A percentile compares a stretch with the other conserved stretches of the same genome.
Evolutionary conservation across 2,797 vertebrate species (phyloP).

Genomic region (Phrynocephalus vlangalii): DNA sequence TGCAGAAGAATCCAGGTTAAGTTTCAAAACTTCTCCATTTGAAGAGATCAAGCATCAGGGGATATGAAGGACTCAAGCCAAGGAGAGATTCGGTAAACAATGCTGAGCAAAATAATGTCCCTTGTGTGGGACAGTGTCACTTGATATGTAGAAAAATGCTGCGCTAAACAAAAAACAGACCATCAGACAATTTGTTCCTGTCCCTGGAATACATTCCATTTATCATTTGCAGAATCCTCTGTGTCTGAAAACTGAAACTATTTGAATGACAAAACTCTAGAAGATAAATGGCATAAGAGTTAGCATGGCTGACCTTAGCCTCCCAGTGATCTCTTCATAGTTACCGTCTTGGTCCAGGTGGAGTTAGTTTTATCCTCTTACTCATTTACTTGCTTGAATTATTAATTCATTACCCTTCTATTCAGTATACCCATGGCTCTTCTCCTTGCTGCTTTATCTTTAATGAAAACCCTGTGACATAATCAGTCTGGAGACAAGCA

Average conservation of each 20-base stretch:
- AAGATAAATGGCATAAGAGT: not conserved
- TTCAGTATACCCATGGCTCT: too few relatives aligned
- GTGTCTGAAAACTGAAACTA: too few relatives aligned
- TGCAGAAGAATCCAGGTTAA: too few relatives aligned
- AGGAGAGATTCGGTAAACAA: not conserved
- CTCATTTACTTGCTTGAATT: too few relatives aligned
- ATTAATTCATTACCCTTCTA: too few relatives aligned
- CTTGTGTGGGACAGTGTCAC: not conserved
- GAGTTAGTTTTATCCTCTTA: not conserved
- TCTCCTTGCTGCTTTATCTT: too few relatives aligned
- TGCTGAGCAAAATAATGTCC: not conserved
- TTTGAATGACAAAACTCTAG: not conserved
- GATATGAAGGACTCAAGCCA: not conserved
- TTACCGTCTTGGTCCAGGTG: not conserved
- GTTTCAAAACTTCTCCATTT: not conserved
- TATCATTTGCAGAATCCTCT: not conserved
- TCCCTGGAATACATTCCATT: not conserved
- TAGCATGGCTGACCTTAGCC: not conserved
- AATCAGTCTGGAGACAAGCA: not conserved
- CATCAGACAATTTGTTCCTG: too few relatives aligned
- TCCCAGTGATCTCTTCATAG: not conserved
- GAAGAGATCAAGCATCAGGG: not conserved
- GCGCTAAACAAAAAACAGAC: too few relatives aligned
- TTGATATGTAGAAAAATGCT: not conserved
- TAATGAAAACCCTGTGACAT: too few relatives aligned